These are phyloP conservation scores for Zonotrichia leucophrys DNA, from an alignment of 2,113 vertebrate genomes.

Conservation along the genomic window DNA sequence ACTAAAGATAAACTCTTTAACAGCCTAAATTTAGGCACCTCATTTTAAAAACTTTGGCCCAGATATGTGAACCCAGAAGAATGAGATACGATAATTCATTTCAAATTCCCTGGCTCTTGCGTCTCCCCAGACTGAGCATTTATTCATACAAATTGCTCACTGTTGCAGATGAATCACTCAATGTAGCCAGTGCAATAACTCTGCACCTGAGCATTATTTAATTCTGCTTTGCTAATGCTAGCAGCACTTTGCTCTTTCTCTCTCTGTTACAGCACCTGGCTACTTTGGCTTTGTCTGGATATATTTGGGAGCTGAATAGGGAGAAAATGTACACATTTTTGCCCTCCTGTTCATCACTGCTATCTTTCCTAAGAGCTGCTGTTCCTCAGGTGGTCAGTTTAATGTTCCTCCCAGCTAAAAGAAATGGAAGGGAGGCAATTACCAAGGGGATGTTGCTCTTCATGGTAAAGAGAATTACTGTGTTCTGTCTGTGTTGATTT, in stretches of 20 bases:
- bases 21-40: not conserved
- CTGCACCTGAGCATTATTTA: constrained; percentile 42
- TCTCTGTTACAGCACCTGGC: not conserved
- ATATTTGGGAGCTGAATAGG: not conserved
- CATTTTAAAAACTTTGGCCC: constrained; percentile 1
- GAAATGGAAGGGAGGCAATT: not conserved
- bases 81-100: not conserved
- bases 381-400: not conserved
- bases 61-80: not conserved
- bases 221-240: not conserved
- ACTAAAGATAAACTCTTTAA: constrained; percentile 14
- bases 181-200: not conserved
- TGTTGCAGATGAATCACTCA: constrained; percentile 38
- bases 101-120: not conserved
- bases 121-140: not conserved
- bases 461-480: not conserved
- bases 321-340: not conserved
- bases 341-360: not conserved
- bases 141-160: constrained; percentile 32
- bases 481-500: not conserved
- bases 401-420: not conserved
- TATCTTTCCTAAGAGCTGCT: not conserved
- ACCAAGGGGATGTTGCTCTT: not conserved
- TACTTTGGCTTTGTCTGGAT: not conserved
- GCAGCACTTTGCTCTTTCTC: not conserved